Conservation (phyloP, 2,797 vertebrate species). For the Danio aesculapii region DNA sequence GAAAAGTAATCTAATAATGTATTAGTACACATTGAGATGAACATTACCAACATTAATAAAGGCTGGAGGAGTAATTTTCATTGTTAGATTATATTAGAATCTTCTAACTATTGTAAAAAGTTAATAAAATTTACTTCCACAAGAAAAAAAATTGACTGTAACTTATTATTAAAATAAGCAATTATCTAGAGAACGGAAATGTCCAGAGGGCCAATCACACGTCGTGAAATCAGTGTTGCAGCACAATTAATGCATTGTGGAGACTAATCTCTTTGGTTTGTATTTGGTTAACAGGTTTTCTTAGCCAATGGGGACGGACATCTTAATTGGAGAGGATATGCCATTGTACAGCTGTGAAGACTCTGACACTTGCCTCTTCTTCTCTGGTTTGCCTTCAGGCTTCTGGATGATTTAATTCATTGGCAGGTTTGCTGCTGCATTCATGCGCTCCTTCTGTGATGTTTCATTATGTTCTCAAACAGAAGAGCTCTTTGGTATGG, state of each 20-base stretch:
- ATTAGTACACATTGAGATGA: too few species aligned
- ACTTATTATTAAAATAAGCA: background rate
- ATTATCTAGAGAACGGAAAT: background rate
- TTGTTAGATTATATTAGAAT: too few species aligned
- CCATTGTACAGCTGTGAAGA: constrained; percentile 37
- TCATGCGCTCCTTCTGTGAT: constrained; percentile 36
- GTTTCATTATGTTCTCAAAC: constrained; percentile 46
- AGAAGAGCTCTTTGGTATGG: constrained; percentile 49
- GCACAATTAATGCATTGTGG: constrained; percentile 10
- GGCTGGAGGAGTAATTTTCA: too few species aligned
- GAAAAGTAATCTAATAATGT: too few species aligned
- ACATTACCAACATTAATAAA: too few species aligned
- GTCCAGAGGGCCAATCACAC: background rate
- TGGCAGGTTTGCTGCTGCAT: constrained; percentile 37
- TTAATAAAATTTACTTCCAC: background rate
- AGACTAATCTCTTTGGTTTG: constrained; percentile 21
- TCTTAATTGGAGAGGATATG: constrained; percentile 39
- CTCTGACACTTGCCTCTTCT: constrained; percentile 18
- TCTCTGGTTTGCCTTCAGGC: constrained; percentile 42
- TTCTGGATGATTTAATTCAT: constrained; percentile 44
- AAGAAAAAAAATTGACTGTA: background rate
- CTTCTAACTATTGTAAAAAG: too few species aligned
- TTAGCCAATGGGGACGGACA: background rate
- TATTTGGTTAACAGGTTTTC: constrained; percentile 29
- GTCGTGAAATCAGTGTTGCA: constrained; percentile 11